Conservation (phyloP, 1,140 invertebrate species). For the Drosophila repleta region DNA sequence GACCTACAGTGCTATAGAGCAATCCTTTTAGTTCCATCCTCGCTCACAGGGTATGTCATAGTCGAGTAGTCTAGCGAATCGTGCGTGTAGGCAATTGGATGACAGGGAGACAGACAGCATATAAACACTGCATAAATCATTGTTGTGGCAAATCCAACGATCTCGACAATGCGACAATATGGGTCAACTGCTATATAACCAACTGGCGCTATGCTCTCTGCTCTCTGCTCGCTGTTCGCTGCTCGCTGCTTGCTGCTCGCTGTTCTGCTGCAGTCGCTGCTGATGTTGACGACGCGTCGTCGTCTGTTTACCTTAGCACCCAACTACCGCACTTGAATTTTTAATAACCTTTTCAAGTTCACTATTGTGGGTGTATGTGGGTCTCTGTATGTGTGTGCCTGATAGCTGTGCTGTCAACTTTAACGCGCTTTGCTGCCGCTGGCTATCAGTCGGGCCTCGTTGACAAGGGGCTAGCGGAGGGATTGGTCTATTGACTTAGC, state of each 20-base stretch:
- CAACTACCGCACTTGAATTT: conserved; percentile 76
- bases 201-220: neutral
- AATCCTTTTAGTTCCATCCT: too few species aligned
- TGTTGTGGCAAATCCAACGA: conserved; percentile 37
- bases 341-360: conserved; percentile 78
- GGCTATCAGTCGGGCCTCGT: conserved; percentile 31
- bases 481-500: conserved; percentile 31
- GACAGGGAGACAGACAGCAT: neutral
- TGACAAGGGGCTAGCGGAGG: conserved; percentile 3
- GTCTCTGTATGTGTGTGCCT: conserved; percentile 37
- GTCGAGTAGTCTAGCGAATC: neutral
- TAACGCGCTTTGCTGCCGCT: conserved; percentile 16
- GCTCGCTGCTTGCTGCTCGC: neutral
- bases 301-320: conserved; percentile 70
- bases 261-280: conserved; percentile 11
- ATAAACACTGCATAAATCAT: conserved; percentile 25
- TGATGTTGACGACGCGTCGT: conserved; percentile 4
- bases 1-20: too few species aligned
- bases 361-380: conserved; percentile 41
- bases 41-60: conserved; percentile 9
- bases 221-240: neutral
- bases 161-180: conserved; percentile 33
- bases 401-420: conserved; percentile 34
- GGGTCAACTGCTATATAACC: conserved; percentile 35
- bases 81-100: neutral